Evolutionary conservation across 2,888 invertebrate genomes (phyloP), one percentile per base, ranked within the genome.

Genomic region (Rhamnusium bicolor): DNA sequence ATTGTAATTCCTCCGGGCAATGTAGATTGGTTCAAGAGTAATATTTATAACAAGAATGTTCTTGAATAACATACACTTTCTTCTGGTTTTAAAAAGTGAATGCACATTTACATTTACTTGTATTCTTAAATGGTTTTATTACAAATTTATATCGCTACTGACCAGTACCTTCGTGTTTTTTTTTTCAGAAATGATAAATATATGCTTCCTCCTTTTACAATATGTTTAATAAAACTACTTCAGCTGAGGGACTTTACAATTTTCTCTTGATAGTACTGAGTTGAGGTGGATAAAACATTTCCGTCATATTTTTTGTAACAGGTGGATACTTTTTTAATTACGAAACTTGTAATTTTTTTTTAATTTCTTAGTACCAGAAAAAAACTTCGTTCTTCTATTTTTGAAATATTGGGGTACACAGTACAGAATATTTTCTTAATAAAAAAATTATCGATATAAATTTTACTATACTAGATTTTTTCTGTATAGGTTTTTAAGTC

Each of bases 11-110:
- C 63, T 24, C 7, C 24, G 14, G 49, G 63, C 63, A 3, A 27
- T 49, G 24, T 18, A 14, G 49, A 63, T 51, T 49, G 63, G 63
- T 63, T 63, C 7, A 46, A 49, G 32, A 29, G n/a, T 14, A 56
- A 56, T 29, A 47, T 47, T 62, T 47, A 62, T 24, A 62, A 47
- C 47, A 47, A 62, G 49, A 49, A 14, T 58, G 58, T 29, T n/a
- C 19, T 32, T 58, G 58, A 32, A 32, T 27, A 63, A 47, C 49
- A 12, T 1, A 24, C 29, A 49, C 49, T 49, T 63, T 63, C 63
- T 49, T 63, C 63, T 51, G 8, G 14, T 49, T 49, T 49, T 49
- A 49, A 63, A 49, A 63, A 63, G 63, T 63, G 63, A 63, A 63
- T 49, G 63, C 49, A 14, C 61, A 49, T 49, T 63, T 63, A 14